Percentiles rank a stretch among this genome's conserved stretches.
phyloP scores from a whole-genome alignment of 2,888 invertebrate genomes.

The Mimumesa dahlbomi region DNA sequence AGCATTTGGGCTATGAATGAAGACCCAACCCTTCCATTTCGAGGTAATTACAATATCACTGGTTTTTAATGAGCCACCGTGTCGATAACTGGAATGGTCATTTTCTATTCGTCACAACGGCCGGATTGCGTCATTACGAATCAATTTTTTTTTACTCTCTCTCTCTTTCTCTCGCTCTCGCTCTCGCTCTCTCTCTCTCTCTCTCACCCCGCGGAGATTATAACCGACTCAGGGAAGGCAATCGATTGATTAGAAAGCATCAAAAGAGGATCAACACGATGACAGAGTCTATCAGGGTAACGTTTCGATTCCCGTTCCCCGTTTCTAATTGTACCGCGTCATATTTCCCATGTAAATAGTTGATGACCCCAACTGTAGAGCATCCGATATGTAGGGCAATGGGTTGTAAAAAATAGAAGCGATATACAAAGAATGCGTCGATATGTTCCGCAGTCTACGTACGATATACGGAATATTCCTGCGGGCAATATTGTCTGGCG shows the following conservation, averaged over 20 bases:
- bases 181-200: neutral
- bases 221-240: too few relatives aligned
- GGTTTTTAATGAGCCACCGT: conserved; percentile 8
- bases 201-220: too few relatives aligned
- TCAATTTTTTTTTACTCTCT: conserved; percentile 35
- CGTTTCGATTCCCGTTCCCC: too few relatives aligned
- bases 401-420: conserved; percentile 2
- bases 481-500: neutral
- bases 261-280: too few relatives aligned
- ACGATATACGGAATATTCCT: conserved; percentile 4
- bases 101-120: conserved; percentile 25
- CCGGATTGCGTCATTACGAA: conserved; percentile 49
- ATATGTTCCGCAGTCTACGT: neutral
- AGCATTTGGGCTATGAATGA: conserved; percentile 88
- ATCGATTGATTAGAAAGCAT: too few relatives aligned
- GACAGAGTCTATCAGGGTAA: too few relatives aligned
- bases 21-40: conserved; percentile 91
- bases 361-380: too few relatives aligned
- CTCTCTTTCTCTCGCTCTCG: too few relatives aligned
- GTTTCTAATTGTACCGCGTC: too few relatives aligned
- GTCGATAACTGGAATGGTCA: conserved; percentile 35
- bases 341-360: too few relatives aligned
- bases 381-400: conserved; percentile 15
- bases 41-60: conserved; percentile 87
- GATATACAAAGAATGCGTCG: neutral